These are phyloP conservation scores for Crossocerus cetratus DNA, from an alignment of 2,888 invertebrate species.

Conservation along the genomic window DNA sequence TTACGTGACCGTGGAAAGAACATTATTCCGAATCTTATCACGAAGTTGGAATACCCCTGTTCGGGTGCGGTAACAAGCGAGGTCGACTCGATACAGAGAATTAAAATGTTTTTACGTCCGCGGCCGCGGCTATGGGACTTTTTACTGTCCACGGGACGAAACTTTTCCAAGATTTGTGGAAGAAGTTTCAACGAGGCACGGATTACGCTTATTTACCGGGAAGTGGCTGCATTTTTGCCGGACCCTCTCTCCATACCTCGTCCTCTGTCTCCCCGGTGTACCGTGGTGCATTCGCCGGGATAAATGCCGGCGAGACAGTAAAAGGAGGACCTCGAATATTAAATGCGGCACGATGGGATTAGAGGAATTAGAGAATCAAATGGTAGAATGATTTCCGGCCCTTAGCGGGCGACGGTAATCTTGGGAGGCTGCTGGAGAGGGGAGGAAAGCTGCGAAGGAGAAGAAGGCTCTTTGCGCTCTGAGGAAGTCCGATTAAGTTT, in stretches of 20 bases:
- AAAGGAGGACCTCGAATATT: slow-evolving; percentile 29
- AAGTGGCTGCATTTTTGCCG: not conserved
- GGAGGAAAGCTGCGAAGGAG: slow-evolving; percentile 36
- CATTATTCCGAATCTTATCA: not conserved
- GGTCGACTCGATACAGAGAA: not conserved
- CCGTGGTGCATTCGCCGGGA: not conserved
- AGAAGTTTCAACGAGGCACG: not conserved
- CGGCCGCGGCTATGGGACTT: not conserved
- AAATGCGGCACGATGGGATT: slow-evolving; percentile 39
- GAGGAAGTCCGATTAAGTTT: slow-evolving; percentile 55
- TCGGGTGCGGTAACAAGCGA: too few relatives aligned
- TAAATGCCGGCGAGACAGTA: slow-evolving; percentile 1
- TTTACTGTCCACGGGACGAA: not conserved
- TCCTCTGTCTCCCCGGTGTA: not conserved
- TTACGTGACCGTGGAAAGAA: too few relatives aligned
- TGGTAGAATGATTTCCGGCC: slow-evolving; percentile 48
- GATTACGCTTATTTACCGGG: not conserved
- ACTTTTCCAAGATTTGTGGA: not conserved
- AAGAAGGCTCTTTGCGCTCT: slow-evolving; percentile 45
- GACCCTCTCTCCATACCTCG: too few relatives aligned
- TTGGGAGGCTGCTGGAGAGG: slow-evolving; percentile 33
- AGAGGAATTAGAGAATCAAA: slow-evolving; percentile 53
- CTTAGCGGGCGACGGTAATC: slow-evolving; percentile 49
- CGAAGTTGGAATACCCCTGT: too few relatives aligned
- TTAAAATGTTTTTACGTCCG: not conserved